Percentiles rank a stretch among this genome's conserved stretches.
Evolutionary conservation across 37 sponge, comb jelly and placozoan genomes (phyloP).

Genomic region (Geodia barretti): DNA sequence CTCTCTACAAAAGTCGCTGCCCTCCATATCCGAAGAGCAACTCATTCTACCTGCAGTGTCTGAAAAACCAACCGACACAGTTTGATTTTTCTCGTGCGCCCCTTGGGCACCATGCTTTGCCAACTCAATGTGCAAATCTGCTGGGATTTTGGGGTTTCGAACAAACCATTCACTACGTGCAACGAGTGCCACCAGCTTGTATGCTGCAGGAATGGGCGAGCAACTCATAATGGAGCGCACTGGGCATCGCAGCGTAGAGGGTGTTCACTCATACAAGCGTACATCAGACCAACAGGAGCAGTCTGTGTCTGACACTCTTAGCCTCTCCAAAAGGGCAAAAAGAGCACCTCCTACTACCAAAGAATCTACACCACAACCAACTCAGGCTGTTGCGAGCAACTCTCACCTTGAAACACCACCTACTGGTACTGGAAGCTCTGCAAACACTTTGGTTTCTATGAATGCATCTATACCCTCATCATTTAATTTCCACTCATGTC

Average conservation of each 20-base stretch:
- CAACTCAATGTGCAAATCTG: not conserved
- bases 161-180: slow-evolving; percentile 43
- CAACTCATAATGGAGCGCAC: slow-evolving; percentile 40
- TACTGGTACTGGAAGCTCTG: too few relatives aligned
- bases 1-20: slow-evolving; percentile 13
- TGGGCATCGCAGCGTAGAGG: slow-evolving; percentile 34
- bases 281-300: slow-evolving; percentile 2
- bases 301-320: slow-evolving; percentile 3
- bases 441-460: too few relatives aligned
- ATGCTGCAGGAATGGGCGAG: slow-evolving; percentile 26
- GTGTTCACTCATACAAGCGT: slow-evolving; percentile 24
- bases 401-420: too few relatives aligned
- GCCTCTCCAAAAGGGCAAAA: too few relatives aligned
- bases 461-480: too few relatives aligned
- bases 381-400: too few relatives aligned
- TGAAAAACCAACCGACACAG: not conserved
- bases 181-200: slow-evolving; percentile 25
- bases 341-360: too few relatives aligned
- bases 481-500: too few relatives aligned
- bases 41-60: slow-evolving; percentile 13
- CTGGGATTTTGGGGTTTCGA: slow-evolving; percentile 10
- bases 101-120: slow-evolving; percentile 9
- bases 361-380: too few relatives aligned
- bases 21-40: slow-evolving; percentile 6
- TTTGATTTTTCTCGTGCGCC: slow-evolving; percentile 17